Evolutionary conservation across 2,888 invertebrate genomes (phyloP).

Genomic region (Melanchra persicariae): DNA sequence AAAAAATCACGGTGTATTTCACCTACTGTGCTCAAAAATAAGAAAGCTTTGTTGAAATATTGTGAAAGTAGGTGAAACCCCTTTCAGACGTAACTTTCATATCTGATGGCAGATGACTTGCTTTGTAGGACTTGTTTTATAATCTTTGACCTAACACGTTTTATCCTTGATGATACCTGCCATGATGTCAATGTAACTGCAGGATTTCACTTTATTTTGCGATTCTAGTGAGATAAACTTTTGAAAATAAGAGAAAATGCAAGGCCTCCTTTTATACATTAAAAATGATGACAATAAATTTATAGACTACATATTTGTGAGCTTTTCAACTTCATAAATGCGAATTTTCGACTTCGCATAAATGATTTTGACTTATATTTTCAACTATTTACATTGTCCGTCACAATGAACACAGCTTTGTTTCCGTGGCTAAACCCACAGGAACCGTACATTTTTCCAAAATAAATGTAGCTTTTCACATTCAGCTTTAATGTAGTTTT

Average conservation of each 20-base stretch:
- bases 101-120: slow-evolving; percentile 14
- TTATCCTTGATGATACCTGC: slow-evolving; percentile 11
- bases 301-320: too few relatives aligned
- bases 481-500: too few relatives aligned
- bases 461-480: too few relatives aligned
- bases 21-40: slow-evolving; percentile 3
- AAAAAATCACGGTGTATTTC: neutral
- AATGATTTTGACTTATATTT: too few relatives aligned
- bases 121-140: neutral
- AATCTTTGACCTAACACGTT: slow-evolving; percentile 46
- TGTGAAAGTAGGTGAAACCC: slow-evolving; percentile 38
- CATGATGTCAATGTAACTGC: neutral
- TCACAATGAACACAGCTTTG: too few relatives aligned
- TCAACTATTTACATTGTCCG: too few relatives aligned
- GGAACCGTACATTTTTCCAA: too few relatives aligned
- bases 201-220: neutral
- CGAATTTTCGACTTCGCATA: too few relatives aligned
- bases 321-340: too few relatives aligned
- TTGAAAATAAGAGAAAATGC: neutral
- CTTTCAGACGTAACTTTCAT: neutral
- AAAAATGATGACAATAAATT: too few relatives aligned
- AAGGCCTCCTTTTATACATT: neutral
- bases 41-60: neutral
- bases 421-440: too few relatives aligned
- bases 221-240: neutral